A percentile compares a stretch with the other conserved stretches of the same genome.
These are phyloP conservation scores for Lathamus discolor DNA, from an alignment of 2,113 vertebrate genomes.

Conservation along the genomic window DNA sequence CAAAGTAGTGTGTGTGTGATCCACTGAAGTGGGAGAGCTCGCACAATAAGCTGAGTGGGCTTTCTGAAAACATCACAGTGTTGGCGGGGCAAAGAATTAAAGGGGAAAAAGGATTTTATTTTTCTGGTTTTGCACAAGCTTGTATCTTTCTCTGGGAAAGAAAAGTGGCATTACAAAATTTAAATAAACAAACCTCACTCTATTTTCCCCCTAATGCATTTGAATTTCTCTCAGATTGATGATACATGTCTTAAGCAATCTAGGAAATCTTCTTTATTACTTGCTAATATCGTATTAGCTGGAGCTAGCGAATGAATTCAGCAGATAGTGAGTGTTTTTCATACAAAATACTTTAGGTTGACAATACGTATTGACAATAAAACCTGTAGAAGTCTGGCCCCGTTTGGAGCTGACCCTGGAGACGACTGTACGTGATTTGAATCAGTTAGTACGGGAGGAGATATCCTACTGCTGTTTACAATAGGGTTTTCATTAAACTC, in stretches of 20 bases:
- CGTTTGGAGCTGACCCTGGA: neutral
- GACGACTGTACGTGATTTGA: slow-evolving; percentile 19
- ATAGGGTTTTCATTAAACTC: slow-evolving; percentile 23
- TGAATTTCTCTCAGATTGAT: neutral
- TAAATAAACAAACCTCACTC: neutral
- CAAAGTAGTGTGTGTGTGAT: accelerated
- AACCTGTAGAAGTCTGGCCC: neutral
- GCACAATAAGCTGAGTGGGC: accelerated
- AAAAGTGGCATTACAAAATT: neutral
- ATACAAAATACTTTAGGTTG: neutral
- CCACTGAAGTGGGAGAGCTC: neutral
- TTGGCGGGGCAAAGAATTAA: neutral
- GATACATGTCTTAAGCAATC: neutral
- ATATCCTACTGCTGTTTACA: slow-evolving; percentile 2
- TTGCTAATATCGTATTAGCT: neutral
- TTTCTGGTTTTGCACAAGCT: neutral
- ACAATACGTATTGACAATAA: neutral
- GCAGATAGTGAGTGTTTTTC: neutral
- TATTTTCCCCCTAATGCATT: neutral
- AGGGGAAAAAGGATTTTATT: neutral
- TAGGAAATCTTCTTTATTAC: neutral
- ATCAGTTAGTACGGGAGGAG: neutral
- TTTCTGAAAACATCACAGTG: neutral
- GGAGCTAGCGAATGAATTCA: neutral
- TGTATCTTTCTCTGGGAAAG: neutral